Evolutionary conservation across 2,797 vertebrate species (phyloP).

Genomic region (Salmo trutta): DNA sequence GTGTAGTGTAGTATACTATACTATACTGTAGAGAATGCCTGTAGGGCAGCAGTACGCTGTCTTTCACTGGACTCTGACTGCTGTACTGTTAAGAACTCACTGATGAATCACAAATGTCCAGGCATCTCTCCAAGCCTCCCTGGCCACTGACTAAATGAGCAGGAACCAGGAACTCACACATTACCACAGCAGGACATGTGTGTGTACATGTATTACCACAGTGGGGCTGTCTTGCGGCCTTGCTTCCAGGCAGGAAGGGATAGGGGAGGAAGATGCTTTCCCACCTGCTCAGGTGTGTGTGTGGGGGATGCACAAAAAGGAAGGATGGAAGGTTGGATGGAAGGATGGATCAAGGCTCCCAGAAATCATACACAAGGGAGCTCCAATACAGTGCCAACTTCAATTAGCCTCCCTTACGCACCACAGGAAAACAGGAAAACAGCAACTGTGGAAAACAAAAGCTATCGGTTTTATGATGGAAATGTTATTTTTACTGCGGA

Average conservation of each 20-base stretch:
- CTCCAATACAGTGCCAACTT: constrained; percentile 38
- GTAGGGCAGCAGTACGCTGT: constrained; percentile 51
- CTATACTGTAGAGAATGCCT: constrained; percentile 24
- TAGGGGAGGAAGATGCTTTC: constrained; percentile 31
- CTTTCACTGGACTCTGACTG: constrained; percentile 60
- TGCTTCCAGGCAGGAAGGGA: constrained; percentile 32
- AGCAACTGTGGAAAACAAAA: constrained; percentile 64
- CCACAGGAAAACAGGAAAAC: constrained; percentile 62
- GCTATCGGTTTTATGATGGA: constrained; percentile 52
- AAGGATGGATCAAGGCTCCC: constrained; percentile 27
- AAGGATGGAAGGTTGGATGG: constrained; percentile 46
- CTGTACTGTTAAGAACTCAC: constrained; percentile 42
- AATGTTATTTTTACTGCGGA: constrained; percentile 53
- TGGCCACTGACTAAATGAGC: constrained; percentile 42
- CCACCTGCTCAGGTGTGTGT: constrained; percentile 24
- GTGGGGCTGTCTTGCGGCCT: neutral
- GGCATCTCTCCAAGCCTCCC: constrained; percentile 61
- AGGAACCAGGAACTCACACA: constrained; percentile 52
- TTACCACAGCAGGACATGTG: constrained; percentile 35
- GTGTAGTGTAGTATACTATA: too few species aligned
- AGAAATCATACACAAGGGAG: constrained; percentile 32
- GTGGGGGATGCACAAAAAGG: constrained; percentile 25
- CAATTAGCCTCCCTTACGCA: constrained; percentile 44
- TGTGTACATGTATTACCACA: constrained; percentile 3
- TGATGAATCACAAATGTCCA: constrained; percentile 71